These are phyloP conservation scores for Ochlodes sylvanus DNA, from an alignment of 2,888 invertebrate genomes.

Conservation along the genomic window DNA sequence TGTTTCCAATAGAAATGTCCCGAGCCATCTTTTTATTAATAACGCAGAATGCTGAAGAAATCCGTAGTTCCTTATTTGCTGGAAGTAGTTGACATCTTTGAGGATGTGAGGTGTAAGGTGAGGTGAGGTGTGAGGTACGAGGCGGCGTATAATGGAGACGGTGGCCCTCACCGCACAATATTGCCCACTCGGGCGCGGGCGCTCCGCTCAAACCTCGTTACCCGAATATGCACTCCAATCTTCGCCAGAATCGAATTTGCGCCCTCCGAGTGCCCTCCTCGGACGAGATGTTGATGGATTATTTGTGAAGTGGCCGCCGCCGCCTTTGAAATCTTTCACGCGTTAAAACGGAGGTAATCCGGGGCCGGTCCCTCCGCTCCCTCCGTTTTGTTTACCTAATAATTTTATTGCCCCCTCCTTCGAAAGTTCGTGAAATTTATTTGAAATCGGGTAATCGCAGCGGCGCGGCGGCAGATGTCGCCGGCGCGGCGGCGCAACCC, in stretches of 20 bases:
- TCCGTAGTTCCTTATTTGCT: too few relatives aligned
- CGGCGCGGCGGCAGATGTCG: slow-evolving; percentile 62
- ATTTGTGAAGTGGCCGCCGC: slow-evolving; percentile 79
- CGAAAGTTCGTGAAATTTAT: slow-evolving; percentile 53
- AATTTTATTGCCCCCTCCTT: slow-evolving; percentile 68
- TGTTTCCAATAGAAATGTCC: too few relatives aligned
- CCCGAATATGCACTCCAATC: slow-evolving; percentile 81
- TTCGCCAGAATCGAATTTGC: slow-evolving; percentile 75
- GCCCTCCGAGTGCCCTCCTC: slow-evolving; percentile 49
- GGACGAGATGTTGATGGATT: slow-evolving; percentile 79
- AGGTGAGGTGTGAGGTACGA: not conserved
- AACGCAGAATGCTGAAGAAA: too few relatives aligned
- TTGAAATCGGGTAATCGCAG: slow-evolving; percentile 59
- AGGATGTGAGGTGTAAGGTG: not conserved
- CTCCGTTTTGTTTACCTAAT: slow-evolving; percentile 78
- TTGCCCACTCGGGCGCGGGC: slow-evolving; percentile 33
- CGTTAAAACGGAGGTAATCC: slow-evolving; percentile 84
- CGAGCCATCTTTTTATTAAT: too few relatives aligned
- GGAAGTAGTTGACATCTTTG: too few relatives aligned
- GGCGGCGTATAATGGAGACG: not conserved
- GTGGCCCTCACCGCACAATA: slow-evolving; percentile 5
- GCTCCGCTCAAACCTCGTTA: slow-evolving; percentile 68
- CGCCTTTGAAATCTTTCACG: slow-evolving; percentile 82
- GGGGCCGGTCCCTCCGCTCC: slow-evolving; percentile 44
- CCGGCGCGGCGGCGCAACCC: slow-evolving; percentile 50